Percentiles rank a stretch among this genome's conserved stretches.
Evolutionary conservation across 2,797 vertebrate species (phyloP).

Genomic region (Denticeps clupeoides): DNA sequence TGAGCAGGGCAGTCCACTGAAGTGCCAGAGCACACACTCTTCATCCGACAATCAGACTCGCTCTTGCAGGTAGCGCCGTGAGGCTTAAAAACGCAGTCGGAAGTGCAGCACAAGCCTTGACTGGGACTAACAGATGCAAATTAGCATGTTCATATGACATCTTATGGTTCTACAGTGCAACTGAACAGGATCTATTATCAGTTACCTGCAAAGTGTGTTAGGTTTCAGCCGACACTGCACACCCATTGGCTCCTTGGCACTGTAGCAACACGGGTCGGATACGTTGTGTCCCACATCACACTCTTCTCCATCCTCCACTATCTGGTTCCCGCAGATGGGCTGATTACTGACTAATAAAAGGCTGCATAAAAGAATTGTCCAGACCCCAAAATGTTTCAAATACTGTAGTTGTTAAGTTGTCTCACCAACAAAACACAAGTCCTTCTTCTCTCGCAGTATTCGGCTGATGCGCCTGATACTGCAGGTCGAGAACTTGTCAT

Average conservation of each 20-base stretch:
- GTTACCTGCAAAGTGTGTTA: constrained; percentile 64
- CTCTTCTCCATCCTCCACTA: constrained; percentile 64
- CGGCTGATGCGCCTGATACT: constrained; percentile 52
- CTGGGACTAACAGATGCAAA: constrained; percentile 58
- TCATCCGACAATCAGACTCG: constrained; percentile 56
- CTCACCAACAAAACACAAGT: constrained; percentile 69
- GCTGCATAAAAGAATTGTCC: neutral
- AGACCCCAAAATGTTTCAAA: too few relatives aligned
- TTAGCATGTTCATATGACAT: too few relatives aligned
- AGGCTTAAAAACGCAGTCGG: constrained; percentile 48
- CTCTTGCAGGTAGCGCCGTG: constrained; percentile 43
- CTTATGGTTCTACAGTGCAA: too few relatives aligned
- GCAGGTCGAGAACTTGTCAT: constrained; percentile 64
- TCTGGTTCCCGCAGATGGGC: constrained; percentile 72
- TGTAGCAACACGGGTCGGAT: constrained; percentile 61
- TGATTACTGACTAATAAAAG: constrained; percentile 67
- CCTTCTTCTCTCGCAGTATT: constrained; percentile 60
- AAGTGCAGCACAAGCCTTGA: constrained; percentile 64
- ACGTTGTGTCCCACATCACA: constrained; percentile 63
- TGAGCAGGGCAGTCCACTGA: constrained; percentile 50
- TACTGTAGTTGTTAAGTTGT: too few relatives aligned
- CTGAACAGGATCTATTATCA: too few relatives aligned
- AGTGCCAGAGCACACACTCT: constrained; percentile 51
- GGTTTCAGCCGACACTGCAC: constrained; percentile 60
- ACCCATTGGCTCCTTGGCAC: constrained; percentile 40